phyloP scores from a whole-genome alignment of 2,113 vertebrate genomes.

The Perca flavescens region DNA sequence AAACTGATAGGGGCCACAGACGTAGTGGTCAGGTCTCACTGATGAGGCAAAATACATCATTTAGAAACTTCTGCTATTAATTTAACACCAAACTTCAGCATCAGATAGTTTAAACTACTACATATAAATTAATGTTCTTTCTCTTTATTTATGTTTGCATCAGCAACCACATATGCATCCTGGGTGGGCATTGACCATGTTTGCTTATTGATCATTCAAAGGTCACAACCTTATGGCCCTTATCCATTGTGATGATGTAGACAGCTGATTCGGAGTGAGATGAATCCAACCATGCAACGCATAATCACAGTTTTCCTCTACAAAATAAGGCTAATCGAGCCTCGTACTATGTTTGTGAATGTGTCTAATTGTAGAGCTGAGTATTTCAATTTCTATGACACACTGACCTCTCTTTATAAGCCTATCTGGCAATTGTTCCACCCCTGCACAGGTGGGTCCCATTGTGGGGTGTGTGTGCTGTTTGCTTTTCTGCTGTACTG shows the following conservation, averaged over 20 bases:
- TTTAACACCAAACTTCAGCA: constrained; percentile 44
- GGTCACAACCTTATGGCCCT: constrained; percentile 62
- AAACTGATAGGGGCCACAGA: constrained; percentile 64
- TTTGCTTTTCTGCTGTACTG: constrained; percentile 68
- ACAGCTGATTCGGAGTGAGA: constrained; percentile 66
- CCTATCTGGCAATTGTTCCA: constrained; percentile 47
- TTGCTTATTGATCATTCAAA: constrained; percentile 71
- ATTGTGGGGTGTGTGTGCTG: constrained; percentile 56
- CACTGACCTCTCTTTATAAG: constrained; percentile 52
- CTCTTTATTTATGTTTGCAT: constrained; percentile 38
- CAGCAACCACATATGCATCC: constrained; percentile 19
- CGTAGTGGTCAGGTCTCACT: constrained; percentile 31
- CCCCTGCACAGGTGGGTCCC: constrained; percentile 73
- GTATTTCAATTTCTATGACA: constrained; percentile 47
- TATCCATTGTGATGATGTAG: constrained; percentile 74
- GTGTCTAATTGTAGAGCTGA: constrained; percentile 43
- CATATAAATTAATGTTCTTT: constrained; percentile 4
- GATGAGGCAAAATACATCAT: constrained; percentile 49
- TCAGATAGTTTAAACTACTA: neutral
- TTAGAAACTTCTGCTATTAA: constrained; percentile 55
- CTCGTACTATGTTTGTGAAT: constrained; percentile 43
- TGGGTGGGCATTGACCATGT: constrained; percentile 53
- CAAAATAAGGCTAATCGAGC: constrained; percentile 38
- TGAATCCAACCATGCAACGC: constrained; percentile 54
- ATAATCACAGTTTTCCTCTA: constrained; percentile 29